Evolutionary conservation across 2,888 invertebrate genomes (phyloP), one percentile per base, ranked within the genome.

Genomic region (Heteropelma amictum): DNA sequence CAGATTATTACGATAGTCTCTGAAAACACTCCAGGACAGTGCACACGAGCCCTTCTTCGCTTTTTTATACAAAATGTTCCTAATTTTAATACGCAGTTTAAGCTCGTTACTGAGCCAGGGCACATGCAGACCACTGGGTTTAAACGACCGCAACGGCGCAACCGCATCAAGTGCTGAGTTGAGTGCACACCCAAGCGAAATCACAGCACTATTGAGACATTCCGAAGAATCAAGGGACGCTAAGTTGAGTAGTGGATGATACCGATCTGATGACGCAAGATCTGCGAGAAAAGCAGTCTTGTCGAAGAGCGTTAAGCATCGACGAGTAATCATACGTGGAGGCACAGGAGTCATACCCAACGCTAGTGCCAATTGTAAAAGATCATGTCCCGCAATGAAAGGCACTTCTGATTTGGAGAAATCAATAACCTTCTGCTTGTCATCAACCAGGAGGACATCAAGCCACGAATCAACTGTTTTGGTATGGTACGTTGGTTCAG

Each of bases 341-440:
- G 7, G 0, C 6, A 1, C 3, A 2, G 19, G 6, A 8, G n/a
- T 3, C 3, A 5, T 4, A 1, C 12, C 49, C 2, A 42, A 54
- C 1, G 3, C 1, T 3, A 35, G 63, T 0, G 8, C 5, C 0
- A 70, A 4, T 6, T 53, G 28, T 0, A 70, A 8, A 0, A 72
- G 3, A 23, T 73, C 73, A 2, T 73, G 68, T 0, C 73, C 68
- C 0, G 54, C 63, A 1, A 63, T 69, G 5, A 63, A 69, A 0
- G 73, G 63, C 5, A 21, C 54, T 0, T 42, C 35, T 0, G 56
- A 23, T 26, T 73, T 69, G 0, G 5, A 4, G 14, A 63, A 53
- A 1, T 3, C 8, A 1, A 19, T 0, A 0, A 73, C 0, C 26
- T 73, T 61, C 0, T 47, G 35, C 0, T 2, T 0, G 42, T 12